Evolutionary conservation across 2,797 vertebrate genomes (phyloP), one percentile per base, ranked within the genome.

Genomic region (Typhlichthys eigenmanni): DNA sequence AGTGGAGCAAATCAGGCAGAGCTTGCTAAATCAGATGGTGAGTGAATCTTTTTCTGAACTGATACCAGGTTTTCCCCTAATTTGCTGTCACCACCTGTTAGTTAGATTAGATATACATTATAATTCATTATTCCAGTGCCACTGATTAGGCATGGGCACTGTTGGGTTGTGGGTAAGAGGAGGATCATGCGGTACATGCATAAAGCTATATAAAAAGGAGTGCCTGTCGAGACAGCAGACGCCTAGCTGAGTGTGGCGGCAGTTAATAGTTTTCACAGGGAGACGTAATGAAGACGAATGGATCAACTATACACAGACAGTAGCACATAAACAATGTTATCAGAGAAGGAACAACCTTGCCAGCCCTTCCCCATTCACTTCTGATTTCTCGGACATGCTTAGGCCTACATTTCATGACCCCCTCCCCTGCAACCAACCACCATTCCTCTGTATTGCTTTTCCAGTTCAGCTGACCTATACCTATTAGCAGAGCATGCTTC

Each of bases 231-330:
- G 76, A 75, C 51, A 10, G 76, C 64, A 75, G 68, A 58, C 58
- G 51, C 55, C 72, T 74, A 62, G 79, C 77, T 64, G 75, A 87
- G 84, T 68, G 69, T 85, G 81, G 81, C 81, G 81, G 80, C 71
- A 78, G 75, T 81, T 87, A 88, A 88, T 86, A 79, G 74, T 85
- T 78, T 78, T 83, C 82, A 79, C 66, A 74, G 71, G 66, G 75
- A 68, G 73, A 68, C n/a, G 6, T 85, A 88, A 91, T 86, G 82
- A 91, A 90, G 85, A 91, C 11, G 71, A 89, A 89, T 84, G 74
- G 85, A 83, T 87, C 85, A 86, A 83, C 87, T 75, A 82, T 79
- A 59, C 71, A 56, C 75, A 76, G 81, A 86, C 77, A 84, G 79
- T 76, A 77, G 72, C 60, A 71, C 72, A 81, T 84, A 82, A 87